These are phyloP conservation scores for Sus cebifrons DNA, from an alignment of 2,797 vertebrate species.

Conservation along the genomic window DNA sequence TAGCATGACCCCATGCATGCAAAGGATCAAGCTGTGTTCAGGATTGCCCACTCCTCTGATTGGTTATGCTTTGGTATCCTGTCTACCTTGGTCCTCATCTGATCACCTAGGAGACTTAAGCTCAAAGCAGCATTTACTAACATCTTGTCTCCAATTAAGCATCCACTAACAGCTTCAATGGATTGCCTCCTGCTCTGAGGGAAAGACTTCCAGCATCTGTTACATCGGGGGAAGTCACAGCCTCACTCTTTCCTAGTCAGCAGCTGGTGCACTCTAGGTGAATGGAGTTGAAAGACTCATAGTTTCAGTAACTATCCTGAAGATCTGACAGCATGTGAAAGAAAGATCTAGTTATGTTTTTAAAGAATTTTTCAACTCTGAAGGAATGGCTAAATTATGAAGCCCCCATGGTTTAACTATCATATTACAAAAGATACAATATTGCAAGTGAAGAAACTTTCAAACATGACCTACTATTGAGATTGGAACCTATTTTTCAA, in stretches of 20 bases:
- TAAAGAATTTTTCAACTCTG: constrained; percentile 16
- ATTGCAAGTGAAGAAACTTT: constrained; percentile 10
- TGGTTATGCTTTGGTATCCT: background rate
- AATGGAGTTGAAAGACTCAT: background rate
- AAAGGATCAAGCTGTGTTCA: background rate
- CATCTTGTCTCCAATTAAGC: background rate
- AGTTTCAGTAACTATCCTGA: background rate
- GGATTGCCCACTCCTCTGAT: background rate
- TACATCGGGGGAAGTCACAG: background rate
- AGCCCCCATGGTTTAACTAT: background rate
- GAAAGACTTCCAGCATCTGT: background rate
- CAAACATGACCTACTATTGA: background rate
- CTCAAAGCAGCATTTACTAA: background rate
- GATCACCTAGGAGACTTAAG: background rate
- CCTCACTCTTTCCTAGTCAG: background rate
- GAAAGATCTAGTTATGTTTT: background rate
- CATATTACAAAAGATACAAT: background rate
- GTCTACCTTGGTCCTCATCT: background rate
- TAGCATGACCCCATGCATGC: background rate
- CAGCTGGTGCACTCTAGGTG: background rate
- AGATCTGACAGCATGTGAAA: background rate
- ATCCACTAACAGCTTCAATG: background rate
- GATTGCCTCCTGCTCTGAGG: background rate
- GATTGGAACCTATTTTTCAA: constrained; percentile 4
- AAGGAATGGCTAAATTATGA: constrained; percentile 17